Base-by-base conservation (phyloP, 2,888 invertebrate species). In the Mesorhabditis belari region DNA sequence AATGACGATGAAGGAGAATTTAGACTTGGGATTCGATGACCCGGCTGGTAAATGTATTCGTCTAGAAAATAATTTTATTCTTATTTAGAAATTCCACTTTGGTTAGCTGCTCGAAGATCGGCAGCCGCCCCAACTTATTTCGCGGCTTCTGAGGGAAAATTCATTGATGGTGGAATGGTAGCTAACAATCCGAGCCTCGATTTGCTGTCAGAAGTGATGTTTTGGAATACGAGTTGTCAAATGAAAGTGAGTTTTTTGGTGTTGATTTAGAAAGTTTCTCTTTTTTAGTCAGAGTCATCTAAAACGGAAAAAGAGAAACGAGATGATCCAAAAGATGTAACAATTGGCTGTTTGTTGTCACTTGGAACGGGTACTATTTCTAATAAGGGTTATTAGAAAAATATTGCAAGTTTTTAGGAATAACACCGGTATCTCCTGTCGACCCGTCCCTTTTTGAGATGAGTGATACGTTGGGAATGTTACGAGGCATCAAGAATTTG, bases 101-200 rank as follows among this genome's bases (percentile, higher is more conserved):
- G 96, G 96, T 88, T 90, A 76, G 93, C 91, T 0, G 93, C 92
- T 0, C 85, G 96, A 25, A 90, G 93, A 2, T 90, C 92, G 1
- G 95, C 95, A 1, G 96, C 98, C 0, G 96, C 98, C 17, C 98
- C 98, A 0, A 92, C 95, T 0, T 98, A 93, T 83, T 96, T 96
- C 82, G 76, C 76, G 77, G 62, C 79, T 77, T 55, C 81, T 61
- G 73, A 79, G 51, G 76, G 81, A 77, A 12, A 21, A 44, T 51
- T 26, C 5, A 79, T 78, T 50, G 78, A 78, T 56, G 78, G 78
- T 4, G 78, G 78, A 55, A 73, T 77, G 61, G 92, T 95, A 77
- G 89, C 95, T 2, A 98, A 98, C 82, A 98, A 98, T 81, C 96
- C 98, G 0, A 93, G 95, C 0, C 81, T 96, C 60, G 96, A 98